Evolutionary conservation across 2,113 vertebrate species (phyloP).

Genomic region (Solea solea): DNA sequence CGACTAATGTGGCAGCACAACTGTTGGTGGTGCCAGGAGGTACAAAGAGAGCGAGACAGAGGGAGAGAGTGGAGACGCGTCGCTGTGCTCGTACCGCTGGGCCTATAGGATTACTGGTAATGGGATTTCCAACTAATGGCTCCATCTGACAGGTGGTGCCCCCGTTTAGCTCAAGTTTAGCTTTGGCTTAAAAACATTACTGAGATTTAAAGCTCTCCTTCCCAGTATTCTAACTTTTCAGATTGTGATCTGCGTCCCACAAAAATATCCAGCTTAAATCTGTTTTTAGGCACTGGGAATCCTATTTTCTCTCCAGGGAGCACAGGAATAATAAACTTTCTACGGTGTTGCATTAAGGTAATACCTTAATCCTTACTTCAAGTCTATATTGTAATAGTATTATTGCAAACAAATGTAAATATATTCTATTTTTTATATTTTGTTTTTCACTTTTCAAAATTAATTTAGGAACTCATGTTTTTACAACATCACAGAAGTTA

Average conservation of each 20-base stretch:
- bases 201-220: conserved; percentile 35
- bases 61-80: conserved; percentile 26
- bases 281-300: conserved; percentile 1
- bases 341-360: background rate
- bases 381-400: no score
- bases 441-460: no score
- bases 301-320: background rate
- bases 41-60: background rate
- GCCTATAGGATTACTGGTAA: conserved; percentile 75
- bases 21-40: conserved; percentile 29
- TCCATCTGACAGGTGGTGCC: conserved; percentile 69
- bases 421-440: no score
- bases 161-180: conserved; percentile 67
- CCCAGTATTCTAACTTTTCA: background rate
- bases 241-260: background rate
- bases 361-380: background rate
- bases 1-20: conserved; percentile 21
- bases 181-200: conserved; percentile 46
- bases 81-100: conserved; percentile 27
- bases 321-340: background rate
- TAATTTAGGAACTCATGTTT: no score
- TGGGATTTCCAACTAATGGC: conserved; percentile 74
- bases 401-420: no score
- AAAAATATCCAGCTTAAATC: conserved; percentile 5
- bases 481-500: background rate